Conservation (phyloP, 2,113 vertebrate genomes). For the Rhinogobius similis region DNA sequence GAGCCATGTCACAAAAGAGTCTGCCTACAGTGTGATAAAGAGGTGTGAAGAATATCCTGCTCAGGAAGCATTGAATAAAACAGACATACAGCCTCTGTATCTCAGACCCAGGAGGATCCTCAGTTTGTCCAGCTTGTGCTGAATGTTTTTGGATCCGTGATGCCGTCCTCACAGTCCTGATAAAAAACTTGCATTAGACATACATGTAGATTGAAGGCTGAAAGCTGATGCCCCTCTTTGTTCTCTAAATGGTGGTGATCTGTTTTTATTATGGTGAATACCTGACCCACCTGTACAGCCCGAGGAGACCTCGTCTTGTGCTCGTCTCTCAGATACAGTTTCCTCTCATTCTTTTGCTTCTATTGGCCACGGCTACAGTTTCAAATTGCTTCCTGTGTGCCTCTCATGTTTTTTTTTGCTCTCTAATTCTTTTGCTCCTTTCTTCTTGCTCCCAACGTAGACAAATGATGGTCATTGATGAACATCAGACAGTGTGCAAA, state of each 20-base stretch:
- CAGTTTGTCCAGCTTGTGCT: background rate
- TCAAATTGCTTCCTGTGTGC: conserved; percentile 63
- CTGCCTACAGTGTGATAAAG: conserved; percentile 48
- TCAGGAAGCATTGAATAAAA: conserved; percentile 61
- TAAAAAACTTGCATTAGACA: background rate
- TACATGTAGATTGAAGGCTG: conserved; percentile 22
- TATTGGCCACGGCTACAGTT: conserved; percentile 55
- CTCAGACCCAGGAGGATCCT: conserved; percentile 31
- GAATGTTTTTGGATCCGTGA: background rate
- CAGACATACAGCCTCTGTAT: conserved; percentile 49
- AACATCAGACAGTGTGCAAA: conserved; percentile 47
- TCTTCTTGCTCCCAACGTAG: conserved; percentile 36
- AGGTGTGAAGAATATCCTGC: conserved; percentile 64
- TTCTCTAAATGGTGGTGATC: conserved; percentile 68
- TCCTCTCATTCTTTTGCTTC: conserved; percentile 46
- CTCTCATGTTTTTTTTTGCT: background rate
- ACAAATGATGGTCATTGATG: conserved; percentile 60
- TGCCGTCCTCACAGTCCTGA: background rate
- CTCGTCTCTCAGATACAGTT: conserved; percentile 56
- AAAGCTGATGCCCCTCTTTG: conserved; percentile 62
- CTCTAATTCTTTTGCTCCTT: conserved; percentile 38
- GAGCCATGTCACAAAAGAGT: conserved; percentile 40
- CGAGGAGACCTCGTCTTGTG: conserved; percentile 43
- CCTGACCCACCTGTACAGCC: conserved; percentile 68
- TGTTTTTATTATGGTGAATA: conserved; percentile 66